Base-by-base conservation (phyloP, 2,113 vertebrate species). In the Coturnix japonica region DNA sequence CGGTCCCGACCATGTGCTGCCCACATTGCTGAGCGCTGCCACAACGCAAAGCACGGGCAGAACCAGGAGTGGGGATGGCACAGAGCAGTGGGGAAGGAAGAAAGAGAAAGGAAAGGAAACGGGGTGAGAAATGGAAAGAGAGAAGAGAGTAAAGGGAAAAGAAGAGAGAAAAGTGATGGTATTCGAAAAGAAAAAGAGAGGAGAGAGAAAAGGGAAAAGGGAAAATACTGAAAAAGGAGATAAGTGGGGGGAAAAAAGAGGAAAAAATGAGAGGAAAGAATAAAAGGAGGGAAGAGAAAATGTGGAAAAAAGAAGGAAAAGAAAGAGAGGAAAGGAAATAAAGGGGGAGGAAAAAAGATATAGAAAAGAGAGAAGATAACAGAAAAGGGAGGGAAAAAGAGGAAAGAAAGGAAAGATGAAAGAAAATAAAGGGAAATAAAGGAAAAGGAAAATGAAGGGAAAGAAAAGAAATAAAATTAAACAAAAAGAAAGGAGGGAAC, bases 391-490 rank as follows among this genome's bases (percentile, higher is more conserved):
- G 20, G 12, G 22, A 49, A 11, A 30, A 1, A 7, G 20, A 6
- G 4, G 6, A 18, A 26, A 9, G 12, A 59, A 17, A 28, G 7
- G 22, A 18, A 20, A 19, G 31, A 33, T 6, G 14, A 30, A 9
- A 51, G 18, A 21, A 26, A 10, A 41, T 6, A 5, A 13, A 22
- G 26, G 35, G 14, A 13, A 33, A 59, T 35, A 28, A 3, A 46
- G 23, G 19, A 20, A 28, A 30, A 18, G 2, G 19, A 18, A 22
- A 2, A 20, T 11, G 6, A 53, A 25, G 1, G 9, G 23, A 18
- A 35, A 1, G 23, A 18, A 6, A 17, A 15, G 28, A 14, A 3
- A 21, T 13, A 11, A 30, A 1, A 7, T 16, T 46, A 10, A 46
- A 37, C 37, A 31, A 19, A 13, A 20, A 5, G 6, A 8, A 22